Percentiles rank a stretch among this genome's conserved stretches.
These are phyloP conservation scores for Orestias chungarensis DNA, from an alignment of 2,797 vertebrate genomes.

Conservation along the genomic window DNA sequence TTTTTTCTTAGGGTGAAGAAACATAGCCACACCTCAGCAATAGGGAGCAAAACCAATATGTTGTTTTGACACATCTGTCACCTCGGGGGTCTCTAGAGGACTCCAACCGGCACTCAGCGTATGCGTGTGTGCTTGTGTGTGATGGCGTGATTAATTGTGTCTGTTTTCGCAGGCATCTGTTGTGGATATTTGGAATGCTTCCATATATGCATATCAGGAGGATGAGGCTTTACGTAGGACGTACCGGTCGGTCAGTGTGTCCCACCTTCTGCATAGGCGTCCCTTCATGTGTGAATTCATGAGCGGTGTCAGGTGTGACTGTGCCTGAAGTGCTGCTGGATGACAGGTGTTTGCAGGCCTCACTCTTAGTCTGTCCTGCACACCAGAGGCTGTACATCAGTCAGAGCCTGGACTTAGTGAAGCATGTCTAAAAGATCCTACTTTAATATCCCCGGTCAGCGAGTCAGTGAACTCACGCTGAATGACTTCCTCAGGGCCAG, in stretches of 20 bases:
- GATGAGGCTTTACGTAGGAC: conserved; percentile 1
- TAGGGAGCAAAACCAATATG: conserved; percentile 70
- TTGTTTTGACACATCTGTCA: conserved; percentile 79
- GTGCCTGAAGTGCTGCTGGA: conserved; percentile 45
- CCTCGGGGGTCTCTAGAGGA: conserved; percentile 61
- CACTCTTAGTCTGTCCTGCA: conserved; percentile 50
- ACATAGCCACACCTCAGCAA: conserved; percentile 73
- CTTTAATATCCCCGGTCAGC: conserved; percentile 63
- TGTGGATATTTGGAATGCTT: conserved; percentile 34
- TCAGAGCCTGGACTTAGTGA: conserved; percentile 44
- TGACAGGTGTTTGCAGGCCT: conserved; percentile 64
- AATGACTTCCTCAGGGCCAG: conserved; percentile 61
- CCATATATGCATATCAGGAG: conserved; percentile 20
- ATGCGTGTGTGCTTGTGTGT: conserved; percentile 41
- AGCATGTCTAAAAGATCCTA: conserved; percentile 66
- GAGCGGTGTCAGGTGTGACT: conserved; percentile 54
- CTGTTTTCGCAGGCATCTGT: conserved; percentile 25
- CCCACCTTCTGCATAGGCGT: neutral
- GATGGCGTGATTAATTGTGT: conserved; percentile 56
- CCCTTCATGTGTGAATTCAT: conserved; percentile 38
- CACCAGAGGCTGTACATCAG: conserved; percentile 44
- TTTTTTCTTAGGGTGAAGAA: conserved; percentile 47
- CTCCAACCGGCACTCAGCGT: conserved; percentile 41
- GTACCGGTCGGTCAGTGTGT: conserved; percentile 11
- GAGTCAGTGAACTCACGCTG: conserved; percentile 58